These are phyloP conservation scores for Caranx ignobilis DNA, from an alignment of 2,113 vertebrate genomes.

Conservation along the genomic window DNA sequence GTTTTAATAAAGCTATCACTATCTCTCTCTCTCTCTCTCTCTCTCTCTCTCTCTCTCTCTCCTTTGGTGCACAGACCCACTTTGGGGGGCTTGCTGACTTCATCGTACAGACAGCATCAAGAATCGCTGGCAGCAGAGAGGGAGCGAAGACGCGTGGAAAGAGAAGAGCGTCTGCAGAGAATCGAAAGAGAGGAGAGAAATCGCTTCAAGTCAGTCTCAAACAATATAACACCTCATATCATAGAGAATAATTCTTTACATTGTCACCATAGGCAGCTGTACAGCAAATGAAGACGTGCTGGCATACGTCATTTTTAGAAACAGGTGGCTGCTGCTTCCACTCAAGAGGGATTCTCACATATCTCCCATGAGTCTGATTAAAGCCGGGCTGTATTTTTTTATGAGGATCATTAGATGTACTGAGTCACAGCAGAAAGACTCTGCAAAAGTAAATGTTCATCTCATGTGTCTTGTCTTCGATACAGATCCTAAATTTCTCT, in stretches of 20 bases:
- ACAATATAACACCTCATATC: background rate
- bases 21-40: slow-evolving; percentile 8
- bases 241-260: slow-evolving; percentile 15
- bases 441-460: slow-evolving; percentile 1
- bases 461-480: slow-evolving; percentile 1
- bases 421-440: background rate
- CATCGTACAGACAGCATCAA: slow-evolving; percentile 96
- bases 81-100: slow-evolving; percentile 90
- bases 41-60: slow-evolving; percentile 18
- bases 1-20: background rate
- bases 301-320: background rate
- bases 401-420: slow-evolving; percentile 30
- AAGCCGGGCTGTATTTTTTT: slow-evolving; percentile 42
- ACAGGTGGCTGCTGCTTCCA: slow-evolving; percentile 22
- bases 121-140: slow-evolving; percentile 94
- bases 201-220: slow-evolving; percentile 91
- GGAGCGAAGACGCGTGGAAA: slow-evolving; percentile 91
- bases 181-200: slow-evolving; percentile 96
- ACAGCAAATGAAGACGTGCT: slow-evolving; percentile 1
- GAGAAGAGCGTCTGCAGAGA: slow-evolving; percentile 95
- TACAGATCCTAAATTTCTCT: background rate
- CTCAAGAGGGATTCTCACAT: slow-evolving; percentile 18
- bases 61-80: slow-evolving; percentile 78
- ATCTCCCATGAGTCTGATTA: slow-evolving; percentile 26
- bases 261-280: slow-evolving; percentile 2